Conservation (phyloP, 2,888 invertebrate species). For the Abrostola triplasia region DNA sequence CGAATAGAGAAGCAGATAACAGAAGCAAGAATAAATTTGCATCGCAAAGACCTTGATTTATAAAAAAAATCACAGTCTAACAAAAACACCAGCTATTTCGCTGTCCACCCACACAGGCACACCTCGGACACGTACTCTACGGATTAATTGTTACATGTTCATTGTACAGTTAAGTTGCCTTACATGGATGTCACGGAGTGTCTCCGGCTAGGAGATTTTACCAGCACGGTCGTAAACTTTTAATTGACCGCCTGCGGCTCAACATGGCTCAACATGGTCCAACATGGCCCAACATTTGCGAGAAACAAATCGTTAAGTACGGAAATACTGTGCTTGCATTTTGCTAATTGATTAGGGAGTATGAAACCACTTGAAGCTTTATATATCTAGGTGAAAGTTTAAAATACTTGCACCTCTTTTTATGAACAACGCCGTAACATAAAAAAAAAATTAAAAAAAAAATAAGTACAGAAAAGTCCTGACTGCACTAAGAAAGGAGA, state of each 20-base stretch:
- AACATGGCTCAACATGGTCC: too few species aligned
- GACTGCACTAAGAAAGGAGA: too few species aligned
- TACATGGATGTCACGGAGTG: constrained; percentile 33
- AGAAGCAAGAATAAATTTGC: too few species aligned
- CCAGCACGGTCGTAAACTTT: constrained; percentile 34
- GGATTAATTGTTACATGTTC: constrained; percentile 28
- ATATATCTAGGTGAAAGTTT: too few species aligned
- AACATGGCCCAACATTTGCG: constrained; percentile 6
- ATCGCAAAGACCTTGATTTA: background rate
- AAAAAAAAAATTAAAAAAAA: too few species aligned
- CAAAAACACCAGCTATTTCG: constrained; percentile 11
- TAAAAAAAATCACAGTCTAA: background rate
- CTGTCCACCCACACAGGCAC: constrained; percentile 24
- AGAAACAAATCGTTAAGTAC: background rate
- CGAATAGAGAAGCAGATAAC: too few species aligned
- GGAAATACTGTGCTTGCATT: background rate
- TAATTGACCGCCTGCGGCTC: constrained; percentile 33
- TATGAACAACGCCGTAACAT: too few species aligned
- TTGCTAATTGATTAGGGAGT: background rate
- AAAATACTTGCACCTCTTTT: too few species aligned
- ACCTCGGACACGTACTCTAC: constrained; percentile 20
- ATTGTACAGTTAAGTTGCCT: constrained; percentile 35
- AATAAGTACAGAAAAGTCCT: too few species aligned
- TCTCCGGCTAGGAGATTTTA: constrained; percentile 18
- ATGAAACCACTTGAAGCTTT: too few species aligned